Evolutionary conservation across 2,797 vertebrate genomes (phyloP).

Genomic region (Xenentodon cancila): DNA sequence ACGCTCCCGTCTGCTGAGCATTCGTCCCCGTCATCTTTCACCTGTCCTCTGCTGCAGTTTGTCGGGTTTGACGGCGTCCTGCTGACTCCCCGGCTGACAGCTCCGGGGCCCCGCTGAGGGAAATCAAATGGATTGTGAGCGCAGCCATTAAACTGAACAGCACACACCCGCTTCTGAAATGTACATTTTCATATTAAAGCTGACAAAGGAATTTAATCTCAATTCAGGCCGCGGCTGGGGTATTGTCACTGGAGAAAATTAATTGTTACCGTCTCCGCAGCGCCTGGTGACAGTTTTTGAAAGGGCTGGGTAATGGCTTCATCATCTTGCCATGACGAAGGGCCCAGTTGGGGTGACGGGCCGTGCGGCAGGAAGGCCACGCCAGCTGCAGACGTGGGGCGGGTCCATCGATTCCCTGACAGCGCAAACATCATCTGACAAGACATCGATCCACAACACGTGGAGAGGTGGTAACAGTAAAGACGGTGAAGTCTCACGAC

Average conservation of each 20-base stretch:
- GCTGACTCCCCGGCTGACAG: slow-evolving; percentile 53
- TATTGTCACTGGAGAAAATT: slow-evolving; percentile 62
- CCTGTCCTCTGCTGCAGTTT: slow-evolving; percentile 59
- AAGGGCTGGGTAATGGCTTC: slow-evolving; percentile 75
- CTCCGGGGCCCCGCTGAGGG: slow-evolving; percentile 54
- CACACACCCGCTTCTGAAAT: slow-evolving; percentile 55
- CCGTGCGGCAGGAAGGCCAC: slow-evolving; percentile 34
- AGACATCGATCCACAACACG: slow-evolving; percentile 21
- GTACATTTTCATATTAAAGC: slow-evolving; percentile 68
- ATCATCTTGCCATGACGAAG: slow-evolving; percentile 66
- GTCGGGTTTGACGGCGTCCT: slow-evolving; percentile 49
- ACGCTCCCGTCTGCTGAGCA: slow-evolving; percentile 29
- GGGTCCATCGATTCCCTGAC: slow-evolving; percentile 22
- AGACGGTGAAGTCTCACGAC: slow-evolving; percentile 37
- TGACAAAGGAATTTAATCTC: slow-evolving; percentile 72
- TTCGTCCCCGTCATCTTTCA: slow-evolving; percentile 49
- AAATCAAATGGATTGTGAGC: slow-evolving; percentile 60
- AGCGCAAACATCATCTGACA: slow-evolving; percentile 40
- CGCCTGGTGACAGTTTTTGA: slow-evolving; percentile 69
- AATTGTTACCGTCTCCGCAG: slow-evolving; percentile 62
- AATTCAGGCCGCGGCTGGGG: slow-evolving; percentile 39
- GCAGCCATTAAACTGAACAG: slow-evolving; percentile 40
- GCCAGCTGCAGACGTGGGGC: not conserved
- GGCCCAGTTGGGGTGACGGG: slow-evolving; percentile 61
- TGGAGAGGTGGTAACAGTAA: slow-evolving; percentile 42